Conservation (phyloP, 64 coral and sea anemone species). For the Stichodactyla helianthus region DNA sequence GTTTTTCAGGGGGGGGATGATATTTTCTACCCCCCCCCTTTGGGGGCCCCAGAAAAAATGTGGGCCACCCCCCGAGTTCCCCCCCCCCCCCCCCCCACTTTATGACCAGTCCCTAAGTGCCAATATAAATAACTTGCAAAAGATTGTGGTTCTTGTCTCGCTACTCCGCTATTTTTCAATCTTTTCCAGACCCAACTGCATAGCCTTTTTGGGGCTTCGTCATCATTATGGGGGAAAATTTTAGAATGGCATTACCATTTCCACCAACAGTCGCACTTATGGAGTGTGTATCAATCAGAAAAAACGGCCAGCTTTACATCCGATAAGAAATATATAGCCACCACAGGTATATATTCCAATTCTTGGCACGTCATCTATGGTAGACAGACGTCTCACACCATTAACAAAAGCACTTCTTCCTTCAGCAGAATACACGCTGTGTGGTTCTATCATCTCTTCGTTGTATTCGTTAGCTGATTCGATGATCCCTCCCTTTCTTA, state of each 20-base stretch:
- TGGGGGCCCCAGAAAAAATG: too few species aligned
- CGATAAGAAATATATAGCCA: constrained; percentile 51
- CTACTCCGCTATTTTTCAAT: constrained; percentile 23
- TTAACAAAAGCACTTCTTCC: neutral
- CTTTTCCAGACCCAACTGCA: constrained; percentile 42
- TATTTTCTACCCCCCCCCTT: too few species aligned
- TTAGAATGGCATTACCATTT: constrained; percentile 58
- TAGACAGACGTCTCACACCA: neutral
- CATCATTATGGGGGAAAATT: constrained; percentile 17
- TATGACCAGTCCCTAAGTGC: too few species aligned
- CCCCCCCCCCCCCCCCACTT: too few species aligned
- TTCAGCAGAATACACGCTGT: neutral
- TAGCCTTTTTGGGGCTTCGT: neutral
- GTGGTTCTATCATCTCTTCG: neutral
- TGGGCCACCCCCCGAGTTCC: too few species aligned
- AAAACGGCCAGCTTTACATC: constrained; percentile 6
- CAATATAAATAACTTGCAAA: too few species aligned
- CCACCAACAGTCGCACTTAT: constrained; percentile 33
- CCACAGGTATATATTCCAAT: constrained; percentile 52
- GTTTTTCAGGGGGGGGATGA: too few species aligned
- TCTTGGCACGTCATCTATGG: neutral
- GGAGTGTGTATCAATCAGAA: constrained; percentile 57
- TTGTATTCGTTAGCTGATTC: neutral
- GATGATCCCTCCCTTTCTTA: neutral
- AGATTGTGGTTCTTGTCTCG: neutral